Evolutionary conservation across 2,888 invertebrate species (phyloP).

Genomic region (Adineta ricciae): DNA sequence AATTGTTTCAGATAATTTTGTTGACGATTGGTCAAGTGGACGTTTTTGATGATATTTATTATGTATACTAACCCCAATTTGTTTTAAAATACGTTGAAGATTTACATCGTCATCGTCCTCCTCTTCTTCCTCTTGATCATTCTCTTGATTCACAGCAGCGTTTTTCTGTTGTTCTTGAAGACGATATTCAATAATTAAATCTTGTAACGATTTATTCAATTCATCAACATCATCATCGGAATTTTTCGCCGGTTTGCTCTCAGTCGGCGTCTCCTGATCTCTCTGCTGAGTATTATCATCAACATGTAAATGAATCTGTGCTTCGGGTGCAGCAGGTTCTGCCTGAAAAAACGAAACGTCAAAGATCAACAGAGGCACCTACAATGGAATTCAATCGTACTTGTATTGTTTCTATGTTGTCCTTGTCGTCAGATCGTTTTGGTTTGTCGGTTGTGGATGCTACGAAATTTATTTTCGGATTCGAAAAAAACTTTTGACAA

Average conservation of each 20-base stretch:
- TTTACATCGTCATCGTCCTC: neutral
- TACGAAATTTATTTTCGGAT: neutral
- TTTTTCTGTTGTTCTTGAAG: neutral
- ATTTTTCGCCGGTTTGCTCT: neutral
- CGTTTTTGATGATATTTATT: neutral
- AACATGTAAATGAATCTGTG: neutral
- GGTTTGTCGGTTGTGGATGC: neutral
- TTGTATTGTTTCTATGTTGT: neutral
- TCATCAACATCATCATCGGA: neutral
- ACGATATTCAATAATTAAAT: constrained; percentile 13
- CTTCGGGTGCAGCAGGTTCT: neutral
- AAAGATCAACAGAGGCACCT: neutral
- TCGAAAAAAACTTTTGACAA: neutral
- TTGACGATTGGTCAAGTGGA: neutral
- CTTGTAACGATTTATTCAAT: neutral
- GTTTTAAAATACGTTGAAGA: neutral
- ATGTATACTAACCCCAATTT: neutral
- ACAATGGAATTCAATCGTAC: neutral
- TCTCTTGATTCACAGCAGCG: neutral
- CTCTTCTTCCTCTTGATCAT: neutral
- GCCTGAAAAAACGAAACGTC: neutral
- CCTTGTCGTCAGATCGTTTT: neutral
- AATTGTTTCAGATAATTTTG: neutral
- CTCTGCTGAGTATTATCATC: neutral
- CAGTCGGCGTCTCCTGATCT: neutral